Percentiles rank a stretch among this genome's conserved stretches.
These are phyloP conservation scores for Anolis carolinensis DNA, from an alignment of 2,113 vertebrate species.

Conservation along the genomic window DNA sequence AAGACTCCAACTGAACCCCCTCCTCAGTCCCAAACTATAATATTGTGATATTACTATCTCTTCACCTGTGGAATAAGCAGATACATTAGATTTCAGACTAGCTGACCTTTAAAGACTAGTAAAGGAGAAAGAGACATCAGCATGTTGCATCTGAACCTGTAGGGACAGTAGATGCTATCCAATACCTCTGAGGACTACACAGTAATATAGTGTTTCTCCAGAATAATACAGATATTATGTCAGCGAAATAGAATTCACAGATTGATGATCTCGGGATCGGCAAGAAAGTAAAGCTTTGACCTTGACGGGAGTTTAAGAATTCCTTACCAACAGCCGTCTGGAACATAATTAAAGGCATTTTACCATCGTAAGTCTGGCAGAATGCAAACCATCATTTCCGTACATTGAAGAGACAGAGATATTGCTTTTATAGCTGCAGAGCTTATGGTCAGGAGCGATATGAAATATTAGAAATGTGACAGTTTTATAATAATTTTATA, in stretches of 20 bases:
- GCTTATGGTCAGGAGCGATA: slow-evolving; percentile 79
- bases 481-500: slow-evolving; percentile 80
- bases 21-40: not conserved
- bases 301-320: slow-evolving; percentile 73
- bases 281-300: slow-evolving; percentile 69
- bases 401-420: slow-evolving; percentile 69
- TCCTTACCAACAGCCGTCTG: slow-evolving; percentile 60
- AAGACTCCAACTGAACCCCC: not conserved
- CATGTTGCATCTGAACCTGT: slow-evolving; percentile 56
- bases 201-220: slow-evolving; percentile 53
- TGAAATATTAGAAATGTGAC: slow-evolving; percentile 78
- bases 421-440: slow-evolving; percentile 77
- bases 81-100: slow-evolving; percentile 50
- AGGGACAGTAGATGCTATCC: slow-evolving; percentile 49
- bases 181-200: slow-evolving; percentile 29
- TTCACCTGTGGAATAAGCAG: slow-evolving; percentile 51
- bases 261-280: slow-evolving; percentile 67
- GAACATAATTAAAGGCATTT: slow-evolving; percentile 78
- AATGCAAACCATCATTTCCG: slow-evolving; percentile 66
- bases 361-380: slow-evolving; percentile 70
- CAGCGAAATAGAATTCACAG: slow-evolving; percentile 59
- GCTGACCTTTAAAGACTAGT: slow-evolving; percentile 64
- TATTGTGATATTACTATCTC: slow-evolving; percentile 33
- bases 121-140: slow-evolving; percentile 66
- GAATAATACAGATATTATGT: slow-evolving; percentile 55